Evolutionary conservation across 1,140 invertebrate species (phyloP).

Genomic region (Triops longicaudatus): DNA sequence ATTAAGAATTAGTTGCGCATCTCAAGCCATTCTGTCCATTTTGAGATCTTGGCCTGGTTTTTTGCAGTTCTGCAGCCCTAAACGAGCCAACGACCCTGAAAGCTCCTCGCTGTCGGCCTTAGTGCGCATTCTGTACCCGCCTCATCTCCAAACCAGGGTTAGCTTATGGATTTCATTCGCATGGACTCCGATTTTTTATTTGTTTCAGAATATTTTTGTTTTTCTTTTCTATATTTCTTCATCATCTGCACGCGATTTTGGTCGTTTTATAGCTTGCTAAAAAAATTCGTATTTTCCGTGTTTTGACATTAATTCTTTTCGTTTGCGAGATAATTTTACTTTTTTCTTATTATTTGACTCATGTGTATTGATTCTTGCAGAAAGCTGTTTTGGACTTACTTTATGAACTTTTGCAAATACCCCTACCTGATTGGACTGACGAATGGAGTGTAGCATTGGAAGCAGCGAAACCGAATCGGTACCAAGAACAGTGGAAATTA

Average conservation of each 20-base stretch:
- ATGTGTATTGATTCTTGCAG: constrained; percentile 42
- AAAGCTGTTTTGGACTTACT: constrained; percentile 82
- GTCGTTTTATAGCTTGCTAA: too few species aligned
- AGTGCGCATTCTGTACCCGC: constrained; percentile 76
- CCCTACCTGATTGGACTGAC: constrained; percentile 81
- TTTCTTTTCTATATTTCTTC: too few species aligned
- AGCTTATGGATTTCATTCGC: constrained; percentile 37
- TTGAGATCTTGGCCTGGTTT: constrained; percentile 83
- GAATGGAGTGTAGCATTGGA: constrained; percentile 76
- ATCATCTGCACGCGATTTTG: too few species aligned
- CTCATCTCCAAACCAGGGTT: constrained; percentile 77
- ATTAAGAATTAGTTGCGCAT: constrained; percentile 68
- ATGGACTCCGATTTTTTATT: constrained; percentile 23
- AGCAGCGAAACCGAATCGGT: constrained; percentile 69
- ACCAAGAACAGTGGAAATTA: constrained; percentile 72
- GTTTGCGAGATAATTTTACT: too few species aligned
- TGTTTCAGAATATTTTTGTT: background rate
- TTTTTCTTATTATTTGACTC: too few species aligned
- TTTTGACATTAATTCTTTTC: too few species aligned
- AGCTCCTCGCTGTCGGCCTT: constrained; percentile 67
- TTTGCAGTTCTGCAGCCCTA: constrained; percentile 61
- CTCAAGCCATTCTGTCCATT: constrained; percentile 71
- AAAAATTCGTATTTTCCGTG: too few species aligned
- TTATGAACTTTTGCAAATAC: constrained; percentile 77
- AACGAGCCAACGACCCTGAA: constrained; percentile 45